A percentile compares a stretch with the other conserved stretches of the same genome.
These are phyloP conservation scores for Coregonus sp. DNA, from an alignment of 2,797 vertebrate genomes.

Conservation along the genomic window DNA sequence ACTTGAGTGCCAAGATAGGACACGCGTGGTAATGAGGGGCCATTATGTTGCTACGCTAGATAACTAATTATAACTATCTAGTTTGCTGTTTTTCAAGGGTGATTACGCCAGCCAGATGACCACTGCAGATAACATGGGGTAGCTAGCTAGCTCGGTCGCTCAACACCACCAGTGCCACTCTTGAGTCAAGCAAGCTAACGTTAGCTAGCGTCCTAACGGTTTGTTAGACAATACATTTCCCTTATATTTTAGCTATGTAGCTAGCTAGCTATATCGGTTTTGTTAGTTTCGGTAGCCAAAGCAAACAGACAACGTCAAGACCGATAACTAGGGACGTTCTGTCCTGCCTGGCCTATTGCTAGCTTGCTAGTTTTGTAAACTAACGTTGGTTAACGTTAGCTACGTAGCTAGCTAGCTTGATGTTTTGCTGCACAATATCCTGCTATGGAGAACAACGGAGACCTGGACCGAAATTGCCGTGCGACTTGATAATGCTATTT, in stretches of 20 bases:
- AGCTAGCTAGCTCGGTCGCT: neutral
- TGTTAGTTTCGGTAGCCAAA: too few relatives aligned
- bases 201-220: neutral
- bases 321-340: neutral
- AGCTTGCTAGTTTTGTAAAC: neutral
- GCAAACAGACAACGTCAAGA: neutral
- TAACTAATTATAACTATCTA: too few relatives aligned
- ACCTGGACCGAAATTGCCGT: conserved; percentile 76
- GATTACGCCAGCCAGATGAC: too few relatives aligned
- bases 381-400: conserved; percentile 4
- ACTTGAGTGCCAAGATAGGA: too few relatives aligned
- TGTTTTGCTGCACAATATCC: neutral
- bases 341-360: neutral
- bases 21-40: too few relatives aligned
- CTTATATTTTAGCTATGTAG: neutral
- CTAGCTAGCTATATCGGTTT: neutral
- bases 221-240: neutral
- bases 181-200: neutral
- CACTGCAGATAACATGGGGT: neutral
- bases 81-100: too few relatives aligned
- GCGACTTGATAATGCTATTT: conserved; percentile 80
- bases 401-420: conserved; percentile 8
- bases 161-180: neutral
- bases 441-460: conserved; percentile 48
- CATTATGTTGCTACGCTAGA: too few relatives aligned